Conservation (phyloP, 1,140 invertebrate genomes). For the Papilio polyxenes region DNA sequence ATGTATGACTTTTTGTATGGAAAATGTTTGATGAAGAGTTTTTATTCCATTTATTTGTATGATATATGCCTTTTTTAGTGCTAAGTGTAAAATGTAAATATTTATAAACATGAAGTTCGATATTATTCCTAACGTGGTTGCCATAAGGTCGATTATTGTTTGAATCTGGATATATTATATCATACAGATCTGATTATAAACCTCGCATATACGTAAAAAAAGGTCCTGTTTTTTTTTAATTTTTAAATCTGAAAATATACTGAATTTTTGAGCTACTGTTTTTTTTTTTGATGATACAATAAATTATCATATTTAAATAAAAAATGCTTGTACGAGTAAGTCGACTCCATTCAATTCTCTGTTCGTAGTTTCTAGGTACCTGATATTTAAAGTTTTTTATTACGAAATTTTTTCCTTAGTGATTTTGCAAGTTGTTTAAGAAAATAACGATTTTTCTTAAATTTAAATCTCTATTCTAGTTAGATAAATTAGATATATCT, state of each 20-base stretch:
- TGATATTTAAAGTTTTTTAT: constrained; percentile 36
- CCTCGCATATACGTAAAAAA: not conserved
- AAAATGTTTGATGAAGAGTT: not conserved
- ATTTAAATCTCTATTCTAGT: too few species aligned
- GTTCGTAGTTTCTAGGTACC: constrained; percentile 41
- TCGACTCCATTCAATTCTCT: constrained; percentile 19
- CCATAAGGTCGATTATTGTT: constrained; percentile 50
- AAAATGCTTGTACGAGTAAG: not conserved
- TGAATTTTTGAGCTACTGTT: not conserved
- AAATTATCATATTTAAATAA: not conserved
- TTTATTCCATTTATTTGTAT: constrained; percentile 10
- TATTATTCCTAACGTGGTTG: constrained; percentile 48
- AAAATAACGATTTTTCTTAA: too few species aligned
- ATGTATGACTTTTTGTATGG: not conserved
- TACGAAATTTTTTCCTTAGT: constrained; percentile 15
- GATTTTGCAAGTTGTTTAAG: constrained; percentile 20
- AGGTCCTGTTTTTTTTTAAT: not conserved
- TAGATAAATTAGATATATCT: too few species aligned
- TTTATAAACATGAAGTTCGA: constrained; percentile 40
- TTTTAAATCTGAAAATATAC: not conserved
- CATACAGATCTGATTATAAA: constrained; percentile 1
- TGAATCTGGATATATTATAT: constrained; percentile 40
- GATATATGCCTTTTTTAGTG: constrained; percentile 37
- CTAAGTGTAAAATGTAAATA: constrained; percentile 43
- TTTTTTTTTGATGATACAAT: not conserved